phyloP scores from a whole-genome alignment of 37 sponge, comb jelly and placozoan genomes.

The Eunapius fragilis region DNA sequence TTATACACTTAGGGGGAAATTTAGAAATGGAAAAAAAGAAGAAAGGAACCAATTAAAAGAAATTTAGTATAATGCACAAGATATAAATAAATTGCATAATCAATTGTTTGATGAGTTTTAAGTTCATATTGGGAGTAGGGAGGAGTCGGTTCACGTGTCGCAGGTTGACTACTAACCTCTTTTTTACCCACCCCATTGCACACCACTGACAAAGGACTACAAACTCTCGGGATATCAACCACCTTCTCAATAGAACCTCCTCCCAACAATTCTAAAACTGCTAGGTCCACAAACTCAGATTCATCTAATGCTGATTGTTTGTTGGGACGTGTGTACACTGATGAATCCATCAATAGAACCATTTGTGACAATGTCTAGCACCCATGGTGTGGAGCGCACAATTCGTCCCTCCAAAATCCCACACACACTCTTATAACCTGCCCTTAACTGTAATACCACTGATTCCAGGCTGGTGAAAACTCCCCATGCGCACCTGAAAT shows the following conservation, averaged over 20 bases:
- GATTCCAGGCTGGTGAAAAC: not conserved
- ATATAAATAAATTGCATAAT: too few relatives aligned
- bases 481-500: not conserved
- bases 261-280: not conserved
- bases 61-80: too few relatives aligned
- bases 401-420: not conserved
- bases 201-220: slow-evolving; percentile 53
- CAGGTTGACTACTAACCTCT: slow-evolving; percentile 30
- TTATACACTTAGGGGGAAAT: too few relatives aligned
- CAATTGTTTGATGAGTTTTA: too few relatives aligned
- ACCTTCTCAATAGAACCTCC: not conserved
- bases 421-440: too few relatives aligned
- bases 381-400: not conserved
- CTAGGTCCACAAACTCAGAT: not conserved
- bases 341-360: not conserved
- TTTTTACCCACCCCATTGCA: slow-evolving; percentile 5
- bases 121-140: too few relatives aligned
- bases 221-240: slow-evolving; percentile 4
- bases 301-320: not conserved
- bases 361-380: not conserved
- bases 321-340: not conserved
- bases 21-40: too few relatives aligned
- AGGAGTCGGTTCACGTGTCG: slow-evolving; percentile 11
- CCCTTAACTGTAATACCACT: not conserved
- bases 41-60: too few relatives aligned